Conservation (phyloP, 2,888 invertebrate genomes). For the Rotaria macrura region DNA sequence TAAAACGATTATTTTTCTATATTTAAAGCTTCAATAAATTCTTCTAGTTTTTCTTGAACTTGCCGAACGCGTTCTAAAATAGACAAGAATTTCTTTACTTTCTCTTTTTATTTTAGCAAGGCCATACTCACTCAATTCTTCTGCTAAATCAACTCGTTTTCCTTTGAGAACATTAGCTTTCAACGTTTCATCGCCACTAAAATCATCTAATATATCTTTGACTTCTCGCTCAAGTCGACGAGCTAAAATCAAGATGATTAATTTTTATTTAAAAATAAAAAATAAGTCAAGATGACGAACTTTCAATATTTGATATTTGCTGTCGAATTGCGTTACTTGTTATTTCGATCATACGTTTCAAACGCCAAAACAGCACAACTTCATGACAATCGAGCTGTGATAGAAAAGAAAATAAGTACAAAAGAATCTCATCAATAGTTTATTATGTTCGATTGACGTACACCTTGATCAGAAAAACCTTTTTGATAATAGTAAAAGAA, state of each 20-base stretch:
- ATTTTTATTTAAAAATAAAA: neutral
- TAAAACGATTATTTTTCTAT: constrained; percentile 63
- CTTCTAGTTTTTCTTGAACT: constrained; percentile 93
- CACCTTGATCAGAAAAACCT: constrained; percentile 52
- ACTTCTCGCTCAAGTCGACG: constrained; percentile 80
- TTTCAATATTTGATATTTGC: constrained; percentile 85
- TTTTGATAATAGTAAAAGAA: constrained; percentile 87
- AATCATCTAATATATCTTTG: constrained; percentile 81
- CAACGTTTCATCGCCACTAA: constrained; percentile 66
- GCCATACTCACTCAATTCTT: constrained; percentile 77
- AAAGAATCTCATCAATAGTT: too few relatives aligned
- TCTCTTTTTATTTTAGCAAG: neutral
- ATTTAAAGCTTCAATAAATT: constrained; percentile 89
- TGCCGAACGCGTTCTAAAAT: constrained; percentile 69
- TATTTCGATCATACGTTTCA: constrained; percentile 83
- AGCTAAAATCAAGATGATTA: constrained; percentile 36
- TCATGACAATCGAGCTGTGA: constrained; percentile 66
- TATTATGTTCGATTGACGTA: constrained; percentile 36
- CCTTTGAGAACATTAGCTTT: constrained; percentile 77
- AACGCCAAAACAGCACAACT: constrained; percentile 90
- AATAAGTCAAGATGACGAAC: constrained; percentile 49
- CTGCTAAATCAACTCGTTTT: constrained; percentile 81
- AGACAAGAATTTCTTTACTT: neutral
- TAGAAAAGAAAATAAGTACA: too few relatives aligned
- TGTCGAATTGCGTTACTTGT: constrained; percentile 89